phyloP scores from a whole-genome alignment of 2,797 vertebrate genomes.

The Atherinosoma microstoma region DNA sequence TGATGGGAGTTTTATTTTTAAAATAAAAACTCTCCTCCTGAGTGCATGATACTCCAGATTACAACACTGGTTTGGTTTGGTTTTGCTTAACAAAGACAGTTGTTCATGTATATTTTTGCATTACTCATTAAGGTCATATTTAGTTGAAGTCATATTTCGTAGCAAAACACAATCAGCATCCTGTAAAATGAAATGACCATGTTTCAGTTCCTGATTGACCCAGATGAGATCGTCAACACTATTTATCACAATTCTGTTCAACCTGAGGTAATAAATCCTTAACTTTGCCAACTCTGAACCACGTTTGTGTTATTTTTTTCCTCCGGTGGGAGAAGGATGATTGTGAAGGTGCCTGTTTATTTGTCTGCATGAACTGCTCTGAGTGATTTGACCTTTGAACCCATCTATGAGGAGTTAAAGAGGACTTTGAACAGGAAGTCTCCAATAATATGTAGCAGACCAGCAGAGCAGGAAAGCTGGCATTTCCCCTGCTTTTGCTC shows the following conservation, averaged over 20 bases:
- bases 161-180: too few species aligned
- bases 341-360: slow-evolving; percentile 21
- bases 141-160: too few species aligned
- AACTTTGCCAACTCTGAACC: not conserved
- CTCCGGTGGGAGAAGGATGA: not conserved
- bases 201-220: too few species aligned
- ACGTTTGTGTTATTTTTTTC: not conserved
- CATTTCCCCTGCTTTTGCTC: slow-evolving; percentile 63
- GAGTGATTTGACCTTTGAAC: slow-evolving; percentile 74
- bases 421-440: slow-evolving; percentile 63
- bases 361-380: slow-evolving; percentile 16
- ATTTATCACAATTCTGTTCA: not conserved
- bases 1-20: slow-evolving; percentile 36
- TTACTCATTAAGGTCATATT: not conserved
- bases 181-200: too few species aligned
- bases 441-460: slow-evolving; percentile 61
- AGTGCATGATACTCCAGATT: slow-evolving; percentile 40
- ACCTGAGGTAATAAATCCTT: not conserved
- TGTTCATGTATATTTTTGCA: slow-evolving; percentile 9
- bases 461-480: slow-evolving; percentile 49
- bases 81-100: not conserved
- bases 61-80: accelerated
- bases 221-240: too few species aligned
- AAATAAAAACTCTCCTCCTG: not conserved
- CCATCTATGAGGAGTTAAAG: slow-evolving; percentile 27